phyloP scores from a whole-genome alignment of 2,888 invertebrate species.

The Auanema freiburgensis region DNA sequence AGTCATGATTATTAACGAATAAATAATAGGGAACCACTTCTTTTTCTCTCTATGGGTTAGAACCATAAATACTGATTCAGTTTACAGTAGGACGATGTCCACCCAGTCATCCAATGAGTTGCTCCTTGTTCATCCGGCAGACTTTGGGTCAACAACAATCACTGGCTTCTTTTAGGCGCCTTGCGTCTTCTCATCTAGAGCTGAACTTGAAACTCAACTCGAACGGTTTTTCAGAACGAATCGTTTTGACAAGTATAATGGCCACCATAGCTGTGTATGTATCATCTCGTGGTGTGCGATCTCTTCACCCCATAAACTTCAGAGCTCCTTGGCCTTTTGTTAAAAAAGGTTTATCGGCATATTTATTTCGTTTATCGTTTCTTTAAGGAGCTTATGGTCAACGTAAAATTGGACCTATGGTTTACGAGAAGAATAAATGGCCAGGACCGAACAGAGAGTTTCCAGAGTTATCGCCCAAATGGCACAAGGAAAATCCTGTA shows the following conservation, averaged over 20 bases:
- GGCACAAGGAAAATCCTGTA: conserved; percentile 49
- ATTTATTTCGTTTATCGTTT: neutral
- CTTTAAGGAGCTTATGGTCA: conserved; percentile 44
- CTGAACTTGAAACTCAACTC: too few relatives aligned
- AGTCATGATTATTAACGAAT: neutral
- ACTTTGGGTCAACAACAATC: too few relatives aligned
- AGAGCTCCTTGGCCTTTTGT: conserved; percentile 61
- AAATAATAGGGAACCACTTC: neutral
- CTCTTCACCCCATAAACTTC: conserved; percentile 48
- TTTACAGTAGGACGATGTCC: too few relatives aligned
- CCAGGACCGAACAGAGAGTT: conserved; percentile 61
- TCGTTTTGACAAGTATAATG: too few relatives aligned
- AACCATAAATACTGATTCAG: too few relatives aligned
- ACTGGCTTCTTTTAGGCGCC: too few relatives aligned
- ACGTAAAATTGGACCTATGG: conserved; percentile 58
- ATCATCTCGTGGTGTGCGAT: conserved; percentile 47
- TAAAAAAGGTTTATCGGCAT: conserved; percentile 47
- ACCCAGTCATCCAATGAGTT: too few relatives aligned
- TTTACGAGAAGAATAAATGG: conserved; percentile 52
- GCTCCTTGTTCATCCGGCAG: too few relatives aligned
- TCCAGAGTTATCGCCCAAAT: conserved; percentile 59
- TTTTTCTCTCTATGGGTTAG: neutral
- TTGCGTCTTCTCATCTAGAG: too few relatives aligned
- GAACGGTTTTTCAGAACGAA: too few relatives aligned
- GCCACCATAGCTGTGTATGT: neutral